These are phyloP conservation scores for Hydropsyche tenuis DNA, from an alignment of 1,140 invertebrate species.

Conservation along the genomic window DNA sequence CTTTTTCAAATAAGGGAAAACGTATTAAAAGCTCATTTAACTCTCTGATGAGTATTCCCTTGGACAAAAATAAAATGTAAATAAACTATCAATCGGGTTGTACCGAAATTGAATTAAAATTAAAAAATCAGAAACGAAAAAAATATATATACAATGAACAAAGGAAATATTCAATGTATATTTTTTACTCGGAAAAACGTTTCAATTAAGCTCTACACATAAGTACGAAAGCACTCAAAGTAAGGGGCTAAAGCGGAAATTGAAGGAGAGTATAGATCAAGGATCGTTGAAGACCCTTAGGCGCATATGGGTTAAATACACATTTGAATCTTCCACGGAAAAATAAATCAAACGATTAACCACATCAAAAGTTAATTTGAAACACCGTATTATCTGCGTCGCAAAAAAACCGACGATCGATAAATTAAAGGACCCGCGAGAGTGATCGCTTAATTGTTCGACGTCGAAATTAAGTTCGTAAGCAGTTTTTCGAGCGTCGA, in stretches of 20 bases:
- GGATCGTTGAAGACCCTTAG: not conserved
- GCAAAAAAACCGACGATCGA: no score
- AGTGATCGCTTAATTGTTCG: constrained; percentile 22
- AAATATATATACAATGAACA: not conserved
- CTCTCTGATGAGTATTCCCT: constrained; percentile 19
- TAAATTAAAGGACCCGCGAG: not conserved
- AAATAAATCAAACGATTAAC: no score
- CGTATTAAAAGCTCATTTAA: constrained; percentile 41
- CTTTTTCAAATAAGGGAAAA: constrained; percentile 39
- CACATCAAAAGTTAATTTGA: no score
- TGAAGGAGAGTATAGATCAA: not conserved
- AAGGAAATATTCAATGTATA: not conserved
- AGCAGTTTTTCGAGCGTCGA: constrained; percentile 25
- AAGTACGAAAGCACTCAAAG: not conserved
- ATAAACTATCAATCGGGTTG: constrained; percentile 21
- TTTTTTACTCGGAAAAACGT: not conserved
- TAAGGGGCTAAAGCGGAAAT: not conserved
- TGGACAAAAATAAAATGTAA: constrained; percentile 36
- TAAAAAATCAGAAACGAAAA: not conserved
- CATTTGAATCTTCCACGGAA: not conserved
- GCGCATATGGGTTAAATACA: not conserved
- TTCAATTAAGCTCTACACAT: constrained; percentile 15
- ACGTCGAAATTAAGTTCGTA: constrained; percentile 13
- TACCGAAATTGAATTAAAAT: not conserved
- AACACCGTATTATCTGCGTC: no score